Base-by-base conservation (phyloP, 2,797 vertebrate genomes). In the Knipowitschia caucasica region DNA sequence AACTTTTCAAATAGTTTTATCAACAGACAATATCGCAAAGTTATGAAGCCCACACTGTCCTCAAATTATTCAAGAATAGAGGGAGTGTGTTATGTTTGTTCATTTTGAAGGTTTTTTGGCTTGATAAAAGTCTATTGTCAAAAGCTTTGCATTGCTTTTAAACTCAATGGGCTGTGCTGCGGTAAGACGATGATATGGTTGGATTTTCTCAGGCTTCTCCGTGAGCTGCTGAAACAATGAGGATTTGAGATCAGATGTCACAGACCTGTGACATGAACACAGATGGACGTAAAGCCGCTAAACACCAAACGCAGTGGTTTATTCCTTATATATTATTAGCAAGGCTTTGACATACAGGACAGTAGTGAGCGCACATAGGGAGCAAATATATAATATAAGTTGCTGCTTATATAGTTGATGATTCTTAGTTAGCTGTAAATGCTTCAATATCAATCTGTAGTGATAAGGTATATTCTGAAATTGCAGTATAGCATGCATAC, bases 211-310 rank as follows among this genome's bases (percentile, higher is more conserved):
- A n/a, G n/a, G n/a, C n/a, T n/a, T n/a, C n/a, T n/a, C n/a, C n/a
- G n/a, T n/a, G n/a, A 18, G 11, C 11, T 31, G 29, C 5, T 21
- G 26, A 14, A 33, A 33, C 21, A 31, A 31, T 33, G 18, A 47
- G 27, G 29, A 49, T 49, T 49, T 23, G 18, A 31, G 11, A 18
- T 31, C 29, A 33, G 33, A 33, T 21, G 11, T 5, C 45, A 21
- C 7, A 3, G 20, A 49, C 29, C 46, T 49, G 31, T 47, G 12
- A 11, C 45, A 47, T 14, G 17, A 21, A 47, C 45, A 31, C 45
- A 47, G 46, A 49, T 34, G 46, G 11, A 14, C 11, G 8, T 23
- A 33, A 49, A 33, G 46, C 46, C 18, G 20, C 29, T 33, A 49
- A 49, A 33, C 14, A 25, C 17, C 18, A 30, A 47, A 47, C 10